Percentiles rank a stretch among this genome's conserved stretches.
phyloP scores from a whole-genome alignment of 92 coral and sea anemone species.

The Palythoa grandis region DNA sequence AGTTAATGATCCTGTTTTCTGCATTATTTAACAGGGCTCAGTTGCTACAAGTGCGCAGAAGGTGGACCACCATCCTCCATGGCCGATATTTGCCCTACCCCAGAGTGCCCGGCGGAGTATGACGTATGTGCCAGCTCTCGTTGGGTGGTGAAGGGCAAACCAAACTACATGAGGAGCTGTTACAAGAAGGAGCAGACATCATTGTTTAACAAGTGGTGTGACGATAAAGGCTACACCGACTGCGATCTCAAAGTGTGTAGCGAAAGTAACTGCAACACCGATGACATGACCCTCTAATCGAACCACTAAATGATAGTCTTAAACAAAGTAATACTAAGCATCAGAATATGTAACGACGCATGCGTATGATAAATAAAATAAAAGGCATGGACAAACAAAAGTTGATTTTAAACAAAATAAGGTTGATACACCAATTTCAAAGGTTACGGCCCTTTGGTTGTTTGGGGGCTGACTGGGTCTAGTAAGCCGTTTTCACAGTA shows the following conservation, averaged over 20 bases:
- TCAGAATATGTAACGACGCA: too few species aligned
- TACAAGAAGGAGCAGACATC: not conserved
- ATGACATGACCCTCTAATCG: not conserved
- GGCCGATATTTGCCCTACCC: not conserved
- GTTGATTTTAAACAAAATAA: too few species aligned
- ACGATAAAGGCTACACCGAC: not conserved
- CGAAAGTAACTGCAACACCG: conserved; percentile 2
- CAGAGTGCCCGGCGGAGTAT: conserved; percentile 1
- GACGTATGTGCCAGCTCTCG: conserved; percentile 18
- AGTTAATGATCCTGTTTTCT: too few species aligned
- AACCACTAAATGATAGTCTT: not conserved
- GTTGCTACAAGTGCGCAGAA: conserved; percentile 32
- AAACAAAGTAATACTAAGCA: too few species aligned
- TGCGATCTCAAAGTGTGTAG: conserved; percentile 12
- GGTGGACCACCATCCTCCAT: conserved; percentile 14
- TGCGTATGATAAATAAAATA: not conserved
- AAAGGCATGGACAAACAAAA: not conserved
- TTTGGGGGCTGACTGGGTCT: too few species aligned
- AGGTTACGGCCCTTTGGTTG: too few species aligned
- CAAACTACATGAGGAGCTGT: conserved; percentile 20
- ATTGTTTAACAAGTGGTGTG: conserved; percentile 23
- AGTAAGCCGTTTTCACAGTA: too few species aligned
- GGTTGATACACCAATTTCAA: too few species aligned
- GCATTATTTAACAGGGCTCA: not conserved
- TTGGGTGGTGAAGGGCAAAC: conserved; percentile 10